Evolutionary conservation across 1,140 invertebrate species (phyloP), one percentile per base, ranked within the genome.

Genomic region (Tetraneura akinire): DNA sequence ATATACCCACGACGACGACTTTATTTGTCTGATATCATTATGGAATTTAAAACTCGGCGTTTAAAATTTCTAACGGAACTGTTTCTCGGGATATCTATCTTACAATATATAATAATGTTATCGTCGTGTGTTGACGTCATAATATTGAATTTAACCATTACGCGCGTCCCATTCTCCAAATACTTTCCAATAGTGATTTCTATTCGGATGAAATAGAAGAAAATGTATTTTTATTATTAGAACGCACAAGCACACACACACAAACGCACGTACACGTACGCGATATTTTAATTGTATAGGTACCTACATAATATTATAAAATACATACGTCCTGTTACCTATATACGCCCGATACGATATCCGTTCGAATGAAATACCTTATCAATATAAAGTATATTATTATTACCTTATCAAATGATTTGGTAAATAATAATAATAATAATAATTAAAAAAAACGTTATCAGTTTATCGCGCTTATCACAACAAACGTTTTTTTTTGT

Each of bases 181-280:
- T 68, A 47, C 64, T 68, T 68, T 68, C 37, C 64, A 68, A 45
- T 45, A 45, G 13, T 68, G 37, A 68, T 68, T 68, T 68, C 64
- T 16, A 68, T 68, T 68, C 42, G 21, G 21, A 47, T 68, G 23
- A 68, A 68, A 68, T 68, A 16, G n/a, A 47, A 47, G 29, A 47
- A 66, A 68, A 68, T 23, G 37, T 42, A 23, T 1, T 26, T n/a
- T 13, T 4, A 13, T 21, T 42, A 37, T 42, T 42, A 66, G 32
- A 45, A 1, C 32, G 21, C 29, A 60, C 16, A 29, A 13, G 23
- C 6, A 6, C 23, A 14, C 14, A 4, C 13, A 1, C 23, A 13
- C 6, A 6, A 10, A 14, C 14, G 13, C 13, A 1, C 23, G 4
- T 10, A 11, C 8, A 32, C 16, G n/a, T n/a, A 64, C 29, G 2